These are phyloP conservation scores for Darevskia mixta DNA, from an alignment of 2,797 vertebrate genomes.

Conservation along the genomic window DNA sequence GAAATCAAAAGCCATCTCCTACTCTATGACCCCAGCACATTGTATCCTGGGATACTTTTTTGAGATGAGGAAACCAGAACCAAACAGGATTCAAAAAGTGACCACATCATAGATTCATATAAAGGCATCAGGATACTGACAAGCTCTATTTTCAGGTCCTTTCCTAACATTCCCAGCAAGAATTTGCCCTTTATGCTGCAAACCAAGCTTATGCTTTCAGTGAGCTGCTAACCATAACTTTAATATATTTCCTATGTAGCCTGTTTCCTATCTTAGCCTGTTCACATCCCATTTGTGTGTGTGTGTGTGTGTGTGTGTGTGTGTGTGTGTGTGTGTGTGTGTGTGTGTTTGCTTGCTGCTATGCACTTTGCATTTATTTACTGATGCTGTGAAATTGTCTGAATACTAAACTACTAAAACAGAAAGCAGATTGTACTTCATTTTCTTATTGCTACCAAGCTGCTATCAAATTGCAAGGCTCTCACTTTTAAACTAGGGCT, in stretches of 20 bases:
- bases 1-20: neutral
- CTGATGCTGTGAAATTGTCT: neutral
- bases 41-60: neutral
- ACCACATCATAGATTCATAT: neutral
- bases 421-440: constrained; percentile 33
- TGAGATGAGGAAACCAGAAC: neutral
- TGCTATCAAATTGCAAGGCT: neutral
- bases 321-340: neutral
- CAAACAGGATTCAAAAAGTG: neutral
- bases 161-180: neutral
- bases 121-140: neutral
- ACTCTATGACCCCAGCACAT: neutral
- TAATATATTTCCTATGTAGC: neutral
- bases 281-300: no score
- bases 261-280: neutral
- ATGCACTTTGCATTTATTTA: neutral
- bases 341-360: neutral
- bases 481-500: neutral
- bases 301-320: neutral
- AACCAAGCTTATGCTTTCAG: neutral
- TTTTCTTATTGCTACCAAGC: constrained; percentile 6
- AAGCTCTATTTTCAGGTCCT: neutral
- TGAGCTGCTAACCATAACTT: neutral
- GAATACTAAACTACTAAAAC: constrained; percentile 20
- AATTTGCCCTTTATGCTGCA: neutral